Base-by-base conservation (phyloP, 1,140 invertebrate genomes). In the Sarcophaga peregrina region DNA sequence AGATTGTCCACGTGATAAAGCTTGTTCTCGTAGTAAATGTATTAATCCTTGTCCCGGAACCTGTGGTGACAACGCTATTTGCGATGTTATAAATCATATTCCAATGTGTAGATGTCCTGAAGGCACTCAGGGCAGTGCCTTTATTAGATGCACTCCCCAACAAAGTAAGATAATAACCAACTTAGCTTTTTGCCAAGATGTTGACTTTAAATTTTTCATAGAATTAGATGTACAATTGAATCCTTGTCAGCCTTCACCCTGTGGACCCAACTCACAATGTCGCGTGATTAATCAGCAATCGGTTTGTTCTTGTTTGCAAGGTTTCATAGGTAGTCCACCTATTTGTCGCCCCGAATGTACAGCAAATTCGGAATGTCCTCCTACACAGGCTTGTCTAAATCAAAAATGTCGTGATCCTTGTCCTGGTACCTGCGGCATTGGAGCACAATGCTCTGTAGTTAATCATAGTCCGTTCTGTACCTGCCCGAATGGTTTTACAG, bases 401-500 rank as follows among this genome's bases (percentile, higher is more conserved):
- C 92, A 95, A 87, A 94, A 93, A 87, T 95, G 95, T 87, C 91
- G 91, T 47, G 94, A 96, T 88, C 95, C 95, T n/a, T 97, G 96
- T 84, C 92, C 93, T 10, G 95, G 95, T 81, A 93, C 94, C 6
- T 97, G 96, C 90, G 96, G 96, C 47, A 88, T 94, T 52, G 91
- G 91, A 50, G 95, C 96, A 8, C 91, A 94, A 73, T 97, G 96
- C 87, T 93, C 93, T 89, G 95, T 96, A 11, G 93, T 96, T 54
- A 96, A 95, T 87, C 96, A 97, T 87, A 96, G 93, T 90, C 95
- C 96, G 17, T 94, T 96, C 83, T 97, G 96, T 89, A 95, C 93
- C 84, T 97, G 96, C 87, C 92, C 93, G 4, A 91, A 91, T 13
- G 94, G 94, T 10, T 96, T 93, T 85, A 94, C 93, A 6, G 96